Percentiles rank a stretch among this genome's conserved stretches.
Evolutionary conservation across 64 coral and sea anemone species (phyloP).

Genomic region (Cladopsammia gracilis): DNA sequence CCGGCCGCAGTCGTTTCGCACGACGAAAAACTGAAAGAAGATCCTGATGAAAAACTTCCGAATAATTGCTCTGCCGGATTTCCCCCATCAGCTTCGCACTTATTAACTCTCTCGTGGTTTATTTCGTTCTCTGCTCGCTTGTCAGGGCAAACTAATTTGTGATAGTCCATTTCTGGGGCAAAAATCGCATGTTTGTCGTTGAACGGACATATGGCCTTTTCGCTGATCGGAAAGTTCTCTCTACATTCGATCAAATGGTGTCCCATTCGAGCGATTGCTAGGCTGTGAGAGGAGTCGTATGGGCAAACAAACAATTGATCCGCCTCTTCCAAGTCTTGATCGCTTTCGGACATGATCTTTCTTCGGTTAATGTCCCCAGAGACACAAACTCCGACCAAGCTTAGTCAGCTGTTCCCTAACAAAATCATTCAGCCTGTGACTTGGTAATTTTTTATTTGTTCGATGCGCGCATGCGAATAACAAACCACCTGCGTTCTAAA

Average conservation of each 20-base stretch:
- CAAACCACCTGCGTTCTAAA: conserved; percentile 62
- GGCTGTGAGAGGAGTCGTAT: conserved; percentile 70
- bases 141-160: conserved; percentile 74
- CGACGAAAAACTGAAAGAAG: conserved; percentile 24
- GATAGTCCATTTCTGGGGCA: conserved; percentile 87
- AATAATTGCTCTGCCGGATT: neutral
- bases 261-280: conserved; percentile 58
- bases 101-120: conserved; percentile 18
- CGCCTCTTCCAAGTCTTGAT: conserved; percentile 73
- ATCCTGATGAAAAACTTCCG: conserved; percentile 17
- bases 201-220: conserved; percentile 98
- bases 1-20: conserved; percentile 52
- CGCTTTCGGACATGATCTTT: conserved; percentile 91
- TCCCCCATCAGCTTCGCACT: conserved; percentile 11
- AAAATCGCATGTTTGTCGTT: conserved; percentile 79
- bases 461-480: conserved; percentile 81
- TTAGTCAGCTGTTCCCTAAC: conserved; percentile 95
- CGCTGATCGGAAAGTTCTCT: conserved; percentile 74
- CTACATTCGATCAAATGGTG: conserved; percentile 86
- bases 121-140: conserved; percentile 48
- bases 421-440: conserved; percentile 95
- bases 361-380: conserved; percentile 54
- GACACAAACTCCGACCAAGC: conserved; percentile 57
- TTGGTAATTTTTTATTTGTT: conserved; percentile 98
- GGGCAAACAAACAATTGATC: conserved; percentile 70